Evolutionary conservation across 2,888 invertebrate genomes (phyloP).

Genomic region (Lottia scabra): DNA sequence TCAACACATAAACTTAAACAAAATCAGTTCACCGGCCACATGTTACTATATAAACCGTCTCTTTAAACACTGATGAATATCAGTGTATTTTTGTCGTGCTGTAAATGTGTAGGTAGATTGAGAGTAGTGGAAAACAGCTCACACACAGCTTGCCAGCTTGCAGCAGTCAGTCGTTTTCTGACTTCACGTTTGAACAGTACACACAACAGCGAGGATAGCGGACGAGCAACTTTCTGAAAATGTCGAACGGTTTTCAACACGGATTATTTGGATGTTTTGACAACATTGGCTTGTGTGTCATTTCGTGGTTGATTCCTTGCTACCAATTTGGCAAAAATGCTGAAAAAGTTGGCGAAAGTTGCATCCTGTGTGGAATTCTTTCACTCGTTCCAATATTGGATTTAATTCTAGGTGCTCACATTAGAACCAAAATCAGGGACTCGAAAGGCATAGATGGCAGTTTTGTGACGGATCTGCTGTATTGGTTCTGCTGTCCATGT

Average conservation of each 20-base stretch:
- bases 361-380: constrained; percentile 59
- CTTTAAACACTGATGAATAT: too few relatives aligned
- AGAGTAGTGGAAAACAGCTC: too few relatives aligned
- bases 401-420: constrained; percentile 47
- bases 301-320: constrained; percentile 63
- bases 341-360: constrained; percentile 62
- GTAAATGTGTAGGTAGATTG: too few relatives aligned
- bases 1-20: too few relatives aligned
- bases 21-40: too few relatives aligned
- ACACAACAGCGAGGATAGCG: too few relatives aligned
- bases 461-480: constrained; percentile 52
- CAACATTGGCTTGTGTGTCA: constrained; percentile 59
- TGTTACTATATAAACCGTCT: too few relatives aligned
- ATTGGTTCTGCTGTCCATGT: constrained; percentile 54
- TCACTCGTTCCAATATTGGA: constrained; percentile 53
- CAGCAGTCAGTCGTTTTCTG: too few relatives aligned
- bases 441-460: constrained; percentile 58
- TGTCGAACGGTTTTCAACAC: constrained; percentile 50
- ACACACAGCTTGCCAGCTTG: too few relatives aligned
- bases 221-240: neutral
- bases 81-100: too few relatives aligned
- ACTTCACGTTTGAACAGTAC: too few relatives aligned
- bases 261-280: constrained; percentile 66
- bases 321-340: constrained; percentile 66
- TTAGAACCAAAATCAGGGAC: constrained; percentile 59